A percentile compares a stretch with the other conserved stretches of the same genome.
phyloP scores from a whole-genome alignment of 64 coral and sea anemone genomes.

The Anthopleura sola region DNA sequence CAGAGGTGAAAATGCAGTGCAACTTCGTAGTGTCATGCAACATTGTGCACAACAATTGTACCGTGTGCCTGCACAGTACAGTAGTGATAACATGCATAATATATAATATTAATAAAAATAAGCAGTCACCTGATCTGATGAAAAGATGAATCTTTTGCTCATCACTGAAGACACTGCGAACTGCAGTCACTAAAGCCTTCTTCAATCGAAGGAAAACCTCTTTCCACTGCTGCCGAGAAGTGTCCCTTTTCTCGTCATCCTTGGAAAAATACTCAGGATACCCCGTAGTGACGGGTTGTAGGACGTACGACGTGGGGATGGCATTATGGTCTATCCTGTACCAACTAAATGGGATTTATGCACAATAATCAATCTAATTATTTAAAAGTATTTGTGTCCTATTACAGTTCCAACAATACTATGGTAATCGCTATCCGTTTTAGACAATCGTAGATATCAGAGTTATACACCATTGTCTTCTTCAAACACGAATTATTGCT shows the following conservation, averaged over 20 bases:
- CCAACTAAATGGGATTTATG: conserved; percentile 43
- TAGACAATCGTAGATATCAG: too few relatives aligned
- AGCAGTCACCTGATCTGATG: conserved; percentile 55
- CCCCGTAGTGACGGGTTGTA: conserved; percentile 75
- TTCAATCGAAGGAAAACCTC: conserved; percentile 21
- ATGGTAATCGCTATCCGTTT: too few relatives aligned
- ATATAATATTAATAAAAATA: background rate
- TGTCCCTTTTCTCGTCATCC: conserved; percentile 6
- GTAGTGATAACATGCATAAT: too few relatives aligned
- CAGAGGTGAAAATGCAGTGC: background rate
- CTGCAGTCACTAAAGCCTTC: conserved; percentile 21
- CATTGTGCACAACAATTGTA: too few relatives aligned
- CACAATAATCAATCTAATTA: background rate
- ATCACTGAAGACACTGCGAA: conserved; percentile 10
- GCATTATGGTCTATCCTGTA: conserved; percentile 67
- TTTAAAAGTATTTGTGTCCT: too few relatives aligned
- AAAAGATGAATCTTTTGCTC: conserved; percentile 43
- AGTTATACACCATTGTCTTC: too few relatives aligned
- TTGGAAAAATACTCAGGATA: conserved; percentile 41
- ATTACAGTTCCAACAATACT: too few relatives aligned
- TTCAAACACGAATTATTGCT: too few relatives aligned
- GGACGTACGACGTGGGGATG: conserved; percentile 65
- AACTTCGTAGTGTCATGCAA: too few relatives aligned
- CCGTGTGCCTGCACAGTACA: too few relatives aligned
- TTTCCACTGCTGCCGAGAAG: conserved; percentile 35